Base-by-base conservation (phyloP, 2,113 vertebrate species). In the Taurulus bubalis region DNA sequence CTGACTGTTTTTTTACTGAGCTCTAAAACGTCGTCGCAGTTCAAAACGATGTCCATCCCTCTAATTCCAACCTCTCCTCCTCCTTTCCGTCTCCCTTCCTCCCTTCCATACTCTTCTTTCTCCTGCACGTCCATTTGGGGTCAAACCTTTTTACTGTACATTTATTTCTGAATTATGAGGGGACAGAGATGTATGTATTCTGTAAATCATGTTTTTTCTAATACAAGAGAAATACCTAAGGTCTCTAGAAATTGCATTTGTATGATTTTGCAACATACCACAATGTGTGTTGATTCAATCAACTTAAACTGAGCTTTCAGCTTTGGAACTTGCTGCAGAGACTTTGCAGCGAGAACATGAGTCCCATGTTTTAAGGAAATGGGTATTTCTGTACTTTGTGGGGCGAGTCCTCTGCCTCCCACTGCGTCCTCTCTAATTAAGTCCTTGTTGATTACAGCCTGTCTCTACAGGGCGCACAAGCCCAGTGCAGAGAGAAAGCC, bases 371-470 rank as follows among this genome's bases (percentile, higher is more conserved):
- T 80, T 36, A 85, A 42, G 36, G 83, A 83, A 82, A 68, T 34
- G 69, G 69, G 60, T 92, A 94, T 94, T 94, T 94, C 89, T 88
- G 90, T 91, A 58, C 90, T 78, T 83, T 69, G 89, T 45, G 74
- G 93, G 93, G 91, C 86, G 88, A 93, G 91, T 90, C 77, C 87
- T 86, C 49, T 85, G 87, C 87, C 87, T 91, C 86, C 87, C 85
- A 90, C 86, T 30, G 64, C 85, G 80, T 79, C 76, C 90, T 91
- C 89, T 94, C 70, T 94, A 94, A 94, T 94, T 94, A 88, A 30
- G 47, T 77, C 64, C 66, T 66, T 14, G 55, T 56, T 92, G 93
- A 94, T 94, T 94, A 93, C 91, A 94, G 87, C 90, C 84, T 75
- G 82, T 80, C 58, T 72, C 56, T 63, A 40, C 72, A 79, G 55